phyloP scores from a whole-genome alignment of 2,113 vertebrate genomes.

The Gobiocypris rarus region DNA sequence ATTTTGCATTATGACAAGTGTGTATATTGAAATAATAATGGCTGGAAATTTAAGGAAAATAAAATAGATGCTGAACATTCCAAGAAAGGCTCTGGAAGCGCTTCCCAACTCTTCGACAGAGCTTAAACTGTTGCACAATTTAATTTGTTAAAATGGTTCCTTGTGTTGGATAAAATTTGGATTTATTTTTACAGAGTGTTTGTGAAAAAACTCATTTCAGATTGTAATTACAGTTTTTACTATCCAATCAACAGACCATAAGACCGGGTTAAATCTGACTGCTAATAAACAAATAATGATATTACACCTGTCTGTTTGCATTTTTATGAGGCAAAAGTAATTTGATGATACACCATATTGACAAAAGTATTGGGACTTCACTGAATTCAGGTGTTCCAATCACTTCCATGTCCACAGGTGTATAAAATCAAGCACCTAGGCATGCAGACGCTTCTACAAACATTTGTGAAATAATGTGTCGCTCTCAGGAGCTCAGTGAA shows the following conservation, averaged over 20 bases:
- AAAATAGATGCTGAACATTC: background rate
- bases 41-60: background rate
- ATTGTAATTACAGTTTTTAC: conserved; percentile 23
- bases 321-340: background rate
- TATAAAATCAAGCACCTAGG: too few species aligned
- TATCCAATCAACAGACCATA: background rate
- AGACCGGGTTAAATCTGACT: conserved; percentile 29
- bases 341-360: background rate
- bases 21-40: conserved; percentile 1
- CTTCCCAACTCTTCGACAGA: conserved; percentile 23
- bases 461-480: too few species aligned
- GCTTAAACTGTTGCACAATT: conserved; percentile 7
- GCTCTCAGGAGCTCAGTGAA: too few species aligned
- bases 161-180: conserved; percentile 7
- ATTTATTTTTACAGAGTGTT: conserved; percentile 19
- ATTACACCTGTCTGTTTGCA: background rate
- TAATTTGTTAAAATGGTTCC: background rate
- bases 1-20: background rate
- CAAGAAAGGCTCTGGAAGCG: background rate
- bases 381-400: too few species aligned
- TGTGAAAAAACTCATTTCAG: background rate
- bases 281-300: conserved; percentile 43
- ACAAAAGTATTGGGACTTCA: too few species aligned
- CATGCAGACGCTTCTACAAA: too few species aligned
- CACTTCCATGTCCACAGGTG: too few species aligned